These are phyloP conservation scores for Tapirus terrestris DNA, from an alignment of 2,113 vertebrate genomes.

Conservation along the genomic window DNA sequence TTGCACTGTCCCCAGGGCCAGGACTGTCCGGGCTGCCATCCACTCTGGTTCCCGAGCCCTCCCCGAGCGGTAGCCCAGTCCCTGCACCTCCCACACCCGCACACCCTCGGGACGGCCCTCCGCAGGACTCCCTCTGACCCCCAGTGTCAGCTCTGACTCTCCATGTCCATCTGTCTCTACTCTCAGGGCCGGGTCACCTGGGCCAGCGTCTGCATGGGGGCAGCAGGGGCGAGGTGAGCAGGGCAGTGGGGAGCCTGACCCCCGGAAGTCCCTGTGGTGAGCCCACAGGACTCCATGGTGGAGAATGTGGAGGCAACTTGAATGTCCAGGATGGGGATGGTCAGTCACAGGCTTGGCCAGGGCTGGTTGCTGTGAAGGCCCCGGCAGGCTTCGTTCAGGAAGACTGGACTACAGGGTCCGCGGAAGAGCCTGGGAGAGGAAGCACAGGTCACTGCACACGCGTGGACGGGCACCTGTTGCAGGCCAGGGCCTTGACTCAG, in stretches of 20 bases:
- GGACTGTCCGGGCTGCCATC: neutral
- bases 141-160: neutral
- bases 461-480: neutral
- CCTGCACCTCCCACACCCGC: neutral
- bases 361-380: neutral
- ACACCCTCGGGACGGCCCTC: neutral
- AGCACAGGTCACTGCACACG: too few species aligned
- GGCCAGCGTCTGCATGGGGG: neutral
- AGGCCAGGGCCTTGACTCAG: neutral
- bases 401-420: neutral
- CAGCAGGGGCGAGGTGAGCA: neutral
- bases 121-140: neutral
- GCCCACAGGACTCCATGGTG: neutral
- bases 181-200: neutral
- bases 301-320: neutral
- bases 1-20: neutral
- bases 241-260: neutral
- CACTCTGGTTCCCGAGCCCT: neutral
- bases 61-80: too few species aligned
- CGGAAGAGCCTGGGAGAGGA: neutral
- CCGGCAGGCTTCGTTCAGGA: neutral
- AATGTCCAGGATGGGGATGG: neutral
- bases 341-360: neutral
- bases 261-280: neutral
- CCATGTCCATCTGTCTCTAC: neutral